Evolutionary conservation across 2,113 vertebrate genomes (phyloP).

Genomic region (Columbina picui): DNA sequence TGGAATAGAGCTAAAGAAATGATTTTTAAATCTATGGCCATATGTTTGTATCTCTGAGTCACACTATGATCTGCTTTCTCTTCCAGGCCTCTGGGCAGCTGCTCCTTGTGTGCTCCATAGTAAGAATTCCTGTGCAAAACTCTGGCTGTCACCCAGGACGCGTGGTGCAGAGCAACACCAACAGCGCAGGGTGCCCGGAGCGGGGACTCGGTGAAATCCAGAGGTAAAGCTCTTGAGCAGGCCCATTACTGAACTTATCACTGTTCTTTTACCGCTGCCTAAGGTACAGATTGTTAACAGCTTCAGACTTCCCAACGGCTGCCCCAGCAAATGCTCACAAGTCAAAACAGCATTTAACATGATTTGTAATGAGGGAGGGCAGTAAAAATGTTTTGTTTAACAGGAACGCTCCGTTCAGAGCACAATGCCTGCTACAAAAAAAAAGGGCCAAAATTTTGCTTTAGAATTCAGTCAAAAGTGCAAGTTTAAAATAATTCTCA

Average conservation of each 20-base stretch:
- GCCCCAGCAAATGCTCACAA: neutral
- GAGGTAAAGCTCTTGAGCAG: neutral
- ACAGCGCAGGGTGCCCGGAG: neutral
- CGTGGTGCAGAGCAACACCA: conserved; percentile 8
- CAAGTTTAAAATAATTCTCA: neutral
- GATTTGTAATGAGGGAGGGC: neutral
- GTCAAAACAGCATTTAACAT: neutral
- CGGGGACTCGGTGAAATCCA: neutral
- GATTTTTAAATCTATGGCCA: neutral
- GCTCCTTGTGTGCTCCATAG: neutral
- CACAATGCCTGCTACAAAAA: neutral
- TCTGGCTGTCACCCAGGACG: conserved; percentile 4
- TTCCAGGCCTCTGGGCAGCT: conserved; percentile 17
- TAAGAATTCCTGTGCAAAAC: conserved; percentile 29
- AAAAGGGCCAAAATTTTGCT: neutral
- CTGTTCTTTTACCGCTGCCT: neutral
- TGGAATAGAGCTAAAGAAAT: neutral
- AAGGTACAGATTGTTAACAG: neutral
- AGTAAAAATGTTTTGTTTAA: neutral
- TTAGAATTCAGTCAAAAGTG: neutral
- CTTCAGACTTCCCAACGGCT: neutral
- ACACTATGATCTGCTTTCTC: neutral
- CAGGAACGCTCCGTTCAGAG: neutral
- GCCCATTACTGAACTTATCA: neutral
- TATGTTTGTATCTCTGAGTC: neutral